Conservation (phyloP, 2,797 vertebrate genomes). For the Semotilus atromaculatus region DNA sequence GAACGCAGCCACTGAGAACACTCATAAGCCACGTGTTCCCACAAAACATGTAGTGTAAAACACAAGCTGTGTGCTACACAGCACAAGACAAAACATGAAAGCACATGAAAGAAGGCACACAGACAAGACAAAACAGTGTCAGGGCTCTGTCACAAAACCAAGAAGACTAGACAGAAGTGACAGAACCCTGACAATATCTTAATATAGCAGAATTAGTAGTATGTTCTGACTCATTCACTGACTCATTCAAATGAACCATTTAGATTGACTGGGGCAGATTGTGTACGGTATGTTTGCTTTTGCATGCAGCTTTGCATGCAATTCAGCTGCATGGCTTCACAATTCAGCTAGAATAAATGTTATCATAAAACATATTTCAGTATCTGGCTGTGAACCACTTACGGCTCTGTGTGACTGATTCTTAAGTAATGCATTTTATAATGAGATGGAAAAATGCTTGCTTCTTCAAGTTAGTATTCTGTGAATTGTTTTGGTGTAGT, state of each 20-base stretch:
- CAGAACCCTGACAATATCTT: too few relatives aligned
- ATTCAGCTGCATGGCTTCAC: not conserved
- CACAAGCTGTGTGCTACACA: too few relatives aligned
- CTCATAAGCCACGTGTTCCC: too few relatives aligned
- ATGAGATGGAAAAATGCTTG: not conserved
- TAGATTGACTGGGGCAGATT: not conserved
- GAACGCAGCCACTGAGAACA: too few relatives aligned
- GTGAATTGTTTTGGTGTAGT: not conserved
- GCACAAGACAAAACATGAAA: too few relatives aligned
- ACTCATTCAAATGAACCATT: not conserved
- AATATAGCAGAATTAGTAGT: not conserved
- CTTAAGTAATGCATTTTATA: not conserved
- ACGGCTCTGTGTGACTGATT: not conserved
- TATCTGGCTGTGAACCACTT: not conserved
- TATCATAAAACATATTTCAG: not conserved
- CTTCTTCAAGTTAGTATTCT: not conserved
- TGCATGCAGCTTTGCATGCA: too few relatives aligned
- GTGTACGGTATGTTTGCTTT: not conserved
- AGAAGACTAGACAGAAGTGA: too few relatives aligned
- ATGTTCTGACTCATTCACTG: not conserved
- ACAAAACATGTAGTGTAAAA: too few relatives aligned
- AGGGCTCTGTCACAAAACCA: too few relatives aligned
- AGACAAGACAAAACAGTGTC: too few relatives aligned
- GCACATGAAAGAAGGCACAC: too few relatives aligned
- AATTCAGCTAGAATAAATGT: not conserved